Percentiles rank a stretch among this genome's conserved stretches.
Conservation (phyloP, 2,888 invertebrate genomes). For the Leuctra nigra region DNA sequence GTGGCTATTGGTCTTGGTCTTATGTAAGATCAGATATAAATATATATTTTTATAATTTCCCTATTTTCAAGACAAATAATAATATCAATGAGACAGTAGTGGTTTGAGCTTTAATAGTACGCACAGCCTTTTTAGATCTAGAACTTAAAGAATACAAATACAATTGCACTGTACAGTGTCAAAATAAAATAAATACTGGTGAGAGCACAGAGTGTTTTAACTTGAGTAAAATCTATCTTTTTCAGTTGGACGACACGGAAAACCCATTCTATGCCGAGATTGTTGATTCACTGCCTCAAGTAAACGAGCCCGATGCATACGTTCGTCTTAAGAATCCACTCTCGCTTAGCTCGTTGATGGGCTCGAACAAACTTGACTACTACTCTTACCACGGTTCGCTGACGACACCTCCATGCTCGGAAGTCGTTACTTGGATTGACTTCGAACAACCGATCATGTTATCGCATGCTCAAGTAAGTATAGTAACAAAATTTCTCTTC, state of each 20-base stretch:
- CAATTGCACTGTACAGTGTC: too few species aligned
- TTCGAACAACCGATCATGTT: constrained; percentile 64
- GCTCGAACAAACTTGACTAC: constrained; percentile 53
- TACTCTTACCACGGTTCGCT: constrained; percentile 81
- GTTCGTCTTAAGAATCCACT: constrained; percentile 46
- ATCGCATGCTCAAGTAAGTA: constrained; percentile 57
- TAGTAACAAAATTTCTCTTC: neutral
- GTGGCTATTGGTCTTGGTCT: too few species aligned
- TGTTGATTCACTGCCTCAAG: constrained; percentile 47
- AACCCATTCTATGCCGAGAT: constrained; percentile 52
- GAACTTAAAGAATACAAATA: too few species aligned
- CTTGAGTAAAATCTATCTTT: constrained; percentile 20
- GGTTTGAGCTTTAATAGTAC: too few species aligned
- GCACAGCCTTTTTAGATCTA: too few species aligned
- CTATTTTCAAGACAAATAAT: too few species aligned
- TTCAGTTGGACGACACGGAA: constrained; percentile 36
- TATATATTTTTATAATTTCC: too few species aligned
- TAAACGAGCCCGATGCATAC: constrained; percentile 48
- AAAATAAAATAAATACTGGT: too few species aligned
- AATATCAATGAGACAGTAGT: too few species aligned
- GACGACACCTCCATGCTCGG: constrained; percentile 80
- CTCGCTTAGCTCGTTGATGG: constrained; percentile 49
- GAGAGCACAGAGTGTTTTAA: too few species aligned
- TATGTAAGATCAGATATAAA: too few species aligned
- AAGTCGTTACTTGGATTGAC: constrained; percentile 82